These are phyloP conservation scores for Agrochola macilenta DNA, from an alignment of 2,888 invertebrate species.

Conservation along the genomic window DNA sequence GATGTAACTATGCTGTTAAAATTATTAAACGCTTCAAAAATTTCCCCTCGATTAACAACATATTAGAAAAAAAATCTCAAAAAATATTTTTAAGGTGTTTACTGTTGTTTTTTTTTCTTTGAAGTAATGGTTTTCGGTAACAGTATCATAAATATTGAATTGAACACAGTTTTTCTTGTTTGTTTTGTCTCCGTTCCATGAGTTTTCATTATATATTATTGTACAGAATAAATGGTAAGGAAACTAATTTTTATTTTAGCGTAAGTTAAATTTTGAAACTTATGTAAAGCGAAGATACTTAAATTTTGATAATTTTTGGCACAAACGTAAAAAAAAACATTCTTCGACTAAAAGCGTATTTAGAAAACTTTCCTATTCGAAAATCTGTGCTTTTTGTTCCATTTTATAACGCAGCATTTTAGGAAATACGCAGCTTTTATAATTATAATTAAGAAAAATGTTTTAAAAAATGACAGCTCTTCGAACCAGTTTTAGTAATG, in stretches of 20 bases:
- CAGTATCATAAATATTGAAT: background rate
- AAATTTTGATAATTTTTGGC: conserved; percentile 62
- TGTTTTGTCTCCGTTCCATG: conserved; percentile 72
- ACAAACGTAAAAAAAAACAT: conserved; percentile 26
- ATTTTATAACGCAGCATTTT: conserved; percentile 56
- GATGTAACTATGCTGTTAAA: conserved; percentile 44
- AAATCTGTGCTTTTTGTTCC: conserved; percentile 21
- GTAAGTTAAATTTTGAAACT: conserved; percentile 57
- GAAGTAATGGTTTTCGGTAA: conserved; percentile 15
- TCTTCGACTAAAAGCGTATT: conserved; percentile 44
- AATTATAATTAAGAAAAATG: conserved; percentile 18
- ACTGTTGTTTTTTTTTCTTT: background rate
- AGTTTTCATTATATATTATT: conserved; percentile 69
- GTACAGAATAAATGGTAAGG: conserved; percentile 75
- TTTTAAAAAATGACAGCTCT: conserved; percentile 46
- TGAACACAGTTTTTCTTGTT: conserved; percentile 32
- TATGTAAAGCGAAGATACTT: conserved; percentile 74
- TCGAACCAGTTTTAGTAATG: conserved; percentile 68
- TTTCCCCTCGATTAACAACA: background rate
- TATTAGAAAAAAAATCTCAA: background rate
- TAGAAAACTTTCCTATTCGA: conserved; percentile 39
- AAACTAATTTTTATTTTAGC: conserved; percentile 69
- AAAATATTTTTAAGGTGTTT: background rate
- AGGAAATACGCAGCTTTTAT: conserved; percentile 38
- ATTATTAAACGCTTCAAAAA: conserved; percentile 53